Evolutionary conservation across 2,888 invertebrate species (phyloP).

Genomic region (Diaphora mendica): DNA sequence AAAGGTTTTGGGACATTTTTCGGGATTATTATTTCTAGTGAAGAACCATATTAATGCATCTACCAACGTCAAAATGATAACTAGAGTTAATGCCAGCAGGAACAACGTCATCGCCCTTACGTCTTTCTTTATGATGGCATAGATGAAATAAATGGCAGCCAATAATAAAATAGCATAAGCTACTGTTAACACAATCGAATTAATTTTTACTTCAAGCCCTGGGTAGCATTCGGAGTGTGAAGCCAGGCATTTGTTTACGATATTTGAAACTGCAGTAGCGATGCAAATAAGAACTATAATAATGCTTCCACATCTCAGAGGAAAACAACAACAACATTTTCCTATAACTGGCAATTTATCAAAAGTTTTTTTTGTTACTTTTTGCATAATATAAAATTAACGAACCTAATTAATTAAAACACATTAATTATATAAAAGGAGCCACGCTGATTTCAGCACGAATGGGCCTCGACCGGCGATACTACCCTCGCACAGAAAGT

Average conservation of each 20-base stretch:
- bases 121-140: conserved; percentile 3
- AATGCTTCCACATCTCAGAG: no score
- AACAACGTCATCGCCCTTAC: not conserved
- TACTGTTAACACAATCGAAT: not conserved
- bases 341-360: no score
- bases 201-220: not conserved
- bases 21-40: not conserved
- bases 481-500: no score
- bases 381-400: no score
- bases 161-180: not conserved
- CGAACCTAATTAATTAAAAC: no score
- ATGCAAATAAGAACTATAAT: no score
- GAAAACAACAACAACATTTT: no score
- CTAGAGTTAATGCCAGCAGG: not conserved
- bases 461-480: no score
- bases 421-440: no score
- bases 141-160: conserved; percentile 1
- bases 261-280: no score
- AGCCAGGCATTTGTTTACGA: not conserved
- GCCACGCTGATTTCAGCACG: no score
- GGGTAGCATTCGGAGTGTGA: not conserved
- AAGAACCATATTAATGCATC: conserved; percentile 6
- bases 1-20: not conserved
- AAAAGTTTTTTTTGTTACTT: no score
- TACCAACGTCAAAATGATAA: not conserved